Evolutionary conservation across 1,140 invertebrate species (phyloP).

Genomic region (Drosophila novamexicana): DNA sequence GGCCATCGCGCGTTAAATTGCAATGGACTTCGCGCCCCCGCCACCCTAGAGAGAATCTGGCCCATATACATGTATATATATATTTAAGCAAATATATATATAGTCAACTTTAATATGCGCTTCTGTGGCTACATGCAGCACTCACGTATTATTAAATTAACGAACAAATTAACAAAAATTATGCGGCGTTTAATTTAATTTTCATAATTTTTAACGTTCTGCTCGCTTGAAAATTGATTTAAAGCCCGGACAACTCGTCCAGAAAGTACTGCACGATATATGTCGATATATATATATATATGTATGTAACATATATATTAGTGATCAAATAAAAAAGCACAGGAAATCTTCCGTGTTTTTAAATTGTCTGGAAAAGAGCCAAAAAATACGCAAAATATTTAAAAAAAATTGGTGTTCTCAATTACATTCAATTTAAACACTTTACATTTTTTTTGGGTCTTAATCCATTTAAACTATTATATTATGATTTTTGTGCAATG

Average conservation of each 20-base stretch:
- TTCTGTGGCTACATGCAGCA: background rate
- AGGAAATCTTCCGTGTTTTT: background rate
- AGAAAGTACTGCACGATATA: background rate
- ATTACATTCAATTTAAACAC: background rate
- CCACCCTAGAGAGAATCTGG: conserved; percentile 1
- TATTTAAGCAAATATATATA: background rate
- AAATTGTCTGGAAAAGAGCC: background rate
- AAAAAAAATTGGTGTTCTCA: background rate
- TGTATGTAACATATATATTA: no score
- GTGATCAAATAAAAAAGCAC: background rate
- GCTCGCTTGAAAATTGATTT: background rate
- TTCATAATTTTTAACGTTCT: conserved; percentile 2
- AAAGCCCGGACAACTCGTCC: background rate
- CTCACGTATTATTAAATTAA: conserved; percentile 41
- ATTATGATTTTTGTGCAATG: background rate
- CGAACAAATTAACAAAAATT: conserved; percentile 48
- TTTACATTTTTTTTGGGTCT: no score
- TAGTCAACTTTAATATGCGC: conserved; percentile 45
- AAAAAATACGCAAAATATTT: background rate
- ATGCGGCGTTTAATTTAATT: conserved; percentile 37
- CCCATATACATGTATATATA: background rate
- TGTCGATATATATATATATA: background rate
- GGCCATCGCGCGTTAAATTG: conserved; percentile 78
- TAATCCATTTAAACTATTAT: background rate
- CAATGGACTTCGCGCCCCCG: conserved; percentile 34